Percentiles rank a stretch among this genome's conserved stretches.
Conservation (phyloP, 64 coral and sea anemone species). For the Anthopleura sola region DNA sequence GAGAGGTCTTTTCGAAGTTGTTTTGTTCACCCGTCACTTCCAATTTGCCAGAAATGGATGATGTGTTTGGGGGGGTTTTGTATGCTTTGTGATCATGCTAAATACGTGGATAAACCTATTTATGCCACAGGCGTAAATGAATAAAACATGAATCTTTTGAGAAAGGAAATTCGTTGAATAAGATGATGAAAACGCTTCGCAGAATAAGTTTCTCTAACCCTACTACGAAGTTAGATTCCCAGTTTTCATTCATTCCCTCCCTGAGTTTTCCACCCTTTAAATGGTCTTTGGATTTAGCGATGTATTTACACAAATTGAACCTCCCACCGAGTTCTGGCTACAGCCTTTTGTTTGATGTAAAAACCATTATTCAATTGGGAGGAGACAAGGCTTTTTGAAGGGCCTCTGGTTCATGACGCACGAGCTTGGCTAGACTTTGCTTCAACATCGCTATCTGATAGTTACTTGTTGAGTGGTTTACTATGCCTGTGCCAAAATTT, state of each 20-base stretch:
- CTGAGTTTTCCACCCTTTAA: conserved; percentile 14
- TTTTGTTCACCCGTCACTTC: conserved; percentile 29
- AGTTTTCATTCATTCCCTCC: not conserved
- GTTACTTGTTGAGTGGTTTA: not conserved
- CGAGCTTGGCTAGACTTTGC: conserved; percentile 13
- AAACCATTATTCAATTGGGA: conserved; percentile 15
- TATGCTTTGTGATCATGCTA: conserved; percentile 32
- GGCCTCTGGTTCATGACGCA: conserved; percentile 1
- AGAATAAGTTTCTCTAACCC: not conserved
- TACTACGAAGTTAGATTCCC: not conserved
- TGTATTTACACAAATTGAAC: conserved; percentile 6
- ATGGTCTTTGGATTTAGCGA: not conserved
- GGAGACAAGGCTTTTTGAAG: not conserved
- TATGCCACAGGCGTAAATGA: conserved; percentile 54
- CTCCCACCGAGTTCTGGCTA: conserved; percentile 15
- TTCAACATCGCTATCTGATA: conserved; percentile 6
- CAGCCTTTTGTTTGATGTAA: conserved; percentile 12
- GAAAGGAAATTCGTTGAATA: not conserved
- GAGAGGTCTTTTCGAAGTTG: conserved; percentile 2
- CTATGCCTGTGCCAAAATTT: not conserved
- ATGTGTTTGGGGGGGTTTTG: conserved; percentile 8
- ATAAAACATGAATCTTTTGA: conserved; percentile 29
- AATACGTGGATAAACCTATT: conserved; percentile 29
- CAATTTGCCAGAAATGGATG: conserved; percentile 15
- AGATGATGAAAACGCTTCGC: too few species aligned